Evolutionary conservation across 2,888 invertebrate genomes (phyloP).

Genomic region (Hemicrepidius hirtus): DNA sequence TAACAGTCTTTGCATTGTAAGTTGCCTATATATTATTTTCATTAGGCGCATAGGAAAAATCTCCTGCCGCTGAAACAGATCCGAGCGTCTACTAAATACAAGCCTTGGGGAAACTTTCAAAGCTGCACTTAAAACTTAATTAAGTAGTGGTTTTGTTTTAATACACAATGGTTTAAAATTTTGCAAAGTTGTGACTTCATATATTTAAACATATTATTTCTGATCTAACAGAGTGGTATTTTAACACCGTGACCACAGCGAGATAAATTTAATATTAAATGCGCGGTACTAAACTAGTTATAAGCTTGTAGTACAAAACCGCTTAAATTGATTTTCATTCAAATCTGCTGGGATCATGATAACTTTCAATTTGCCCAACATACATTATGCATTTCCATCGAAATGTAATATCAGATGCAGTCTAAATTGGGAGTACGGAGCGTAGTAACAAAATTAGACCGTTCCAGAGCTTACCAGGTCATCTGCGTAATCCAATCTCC

Average conservation of each 20-base stretch:
- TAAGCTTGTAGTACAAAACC: background rate
- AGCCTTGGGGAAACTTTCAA: background rate
- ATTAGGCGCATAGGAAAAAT: no score
- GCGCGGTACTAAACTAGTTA: background rate
- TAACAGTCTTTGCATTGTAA: no score
- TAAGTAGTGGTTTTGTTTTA: constrained; percentile 6
- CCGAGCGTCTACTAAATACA: no score
- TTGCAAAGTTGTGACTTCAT: background rate
- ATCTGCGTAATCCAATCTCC: constrained; percentile 30
- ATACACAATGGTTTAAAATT: background rate
- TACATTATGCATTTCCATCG: constrained; percentile 28
- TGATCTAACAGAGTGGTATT: no score
- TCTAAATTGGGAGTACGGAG: constrained; percentile 13
- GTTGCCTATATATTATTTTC: no score
- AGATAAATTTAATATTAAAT: constrained; percentile 1
- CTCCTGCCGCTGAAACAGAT: no score
- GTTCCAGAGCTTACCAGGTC: constrained; percentile 28
- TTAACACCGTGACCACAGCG: background rate
- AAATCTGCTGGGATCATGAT: background rate
- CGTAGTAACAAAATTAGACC: constrained; percentile 25
- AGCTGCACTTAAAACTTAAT: constrained; percentile 5
- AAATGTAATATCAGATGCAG: constrained; percentile 26
- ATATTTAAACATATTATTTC: no score
- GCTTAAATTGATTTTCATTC: constrained; percentile 4
- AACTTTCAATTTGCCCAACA: constrained; percentile 19